Conservation (phyloP, 2,888 invertebrate genomes). For the Athalia cordata region DNA sequence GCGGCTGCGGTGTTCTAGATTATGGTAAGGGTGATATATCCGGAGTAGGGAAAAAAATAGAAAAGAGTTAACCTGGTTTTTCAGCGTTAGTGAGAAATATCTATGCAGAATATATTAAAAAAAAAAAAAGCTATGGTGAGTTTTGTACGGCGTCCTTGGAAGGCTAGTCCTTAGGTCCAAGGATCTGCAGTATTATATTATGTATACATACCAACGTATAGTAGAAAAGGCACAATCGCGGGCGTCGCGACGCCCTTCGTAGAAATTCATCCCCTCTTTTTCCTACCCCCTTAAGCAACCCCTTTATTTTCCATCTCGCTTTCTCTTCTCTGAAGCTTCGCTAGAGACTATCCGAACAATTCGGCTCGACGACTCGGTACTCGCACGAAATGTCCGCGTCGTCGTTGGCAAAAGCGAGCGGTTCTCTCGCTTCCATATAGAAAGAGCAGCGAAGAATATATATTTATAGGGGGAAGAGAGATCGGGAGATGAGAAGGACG, state of each 20-base stretch:
- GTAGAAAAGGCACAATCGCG: neutral
- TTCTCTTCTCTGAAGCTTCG: neutral
- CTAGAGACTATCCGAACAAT: conserved; percentile 51
- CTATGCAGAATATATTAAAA: too few species aligned
- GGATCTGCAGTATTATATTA: too few species aligned
- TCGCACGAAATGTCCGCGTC: conserved; percentile 48
- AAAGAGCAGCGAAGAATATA: too few species aligned
- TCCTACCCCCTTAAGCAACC: neutral
- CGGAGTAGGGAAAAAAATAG: neutral
- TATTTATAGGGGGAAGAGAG: neutral
- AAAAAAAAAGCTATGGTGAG: too few species aligned
- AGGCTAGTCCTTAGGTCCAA: neutral
- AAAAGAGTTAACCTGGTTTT: neutral
- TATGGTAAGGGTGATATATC: conserved; percentile 13
- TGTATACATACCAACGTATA: too few species aligned
- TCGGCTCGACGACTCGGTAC: conserved; percentile 41
- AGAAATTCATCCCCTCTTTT: neutral
- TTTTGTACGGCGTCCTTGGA: neutral
- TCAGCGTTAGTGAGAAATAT: neutral
- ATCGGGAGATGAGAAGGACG: neutral
- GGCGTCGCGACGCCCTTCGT: conserved; percentile 29
- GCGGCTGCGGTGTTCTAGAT: conserved; percentile 42
- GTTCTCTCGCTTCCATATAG: neutral
- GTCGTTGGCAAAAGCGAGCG: conserved; percentile 38
- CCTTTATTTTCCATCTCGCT: conserved; percentile 7